Evolutionary conservation across 1,140 invertebrate genomes (phyloP), one percentile per base, ranked within the genome.

Genomic region (Nasonia longicornis): DNA sequence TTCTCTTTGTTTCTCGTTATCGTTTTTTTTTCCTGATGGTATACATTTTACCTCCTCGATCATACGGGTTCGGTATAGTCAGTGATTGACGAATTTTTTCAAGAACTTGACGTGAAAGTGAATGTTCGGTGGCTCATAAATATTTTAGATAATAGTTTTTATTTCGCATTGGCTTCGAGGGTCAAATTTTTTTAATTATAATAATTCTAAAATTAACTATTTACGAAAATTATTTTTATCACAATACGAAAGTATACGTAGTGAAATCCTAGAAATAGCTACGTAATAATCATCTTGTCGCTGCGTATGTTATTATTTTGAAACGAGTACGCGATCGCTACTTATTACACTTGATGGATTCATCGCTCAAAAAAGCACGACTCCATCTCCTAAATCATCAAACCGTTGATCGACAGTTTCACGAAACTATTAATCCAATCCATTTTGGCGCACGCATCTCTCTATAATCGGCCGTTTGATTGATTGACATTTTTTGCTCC

Each of bases 401-500:
- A 71, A n/a, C 0, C 31, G 0, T 10, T 8, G 3, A 77, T 71
- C 42, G 3, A 48, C 31, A n/a, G 45, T 14, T 45, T 20, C 63
- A 79, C n/a, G 31, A 63, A 2, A 58, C 48, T 16, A 64, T 42
- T 63, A 79, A 70, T 52, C 3, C 35, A 1, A 42, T 67, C 31
- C 16, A 71, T n/a, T n/a, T 11, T 11, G 20, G 10, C 70, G 1
- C 8, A 7, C 1, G 35, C 73, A 12, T 16, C 35, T 48, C 45
- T 3, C 14, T 1, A 48, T 48, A 48, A 20, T 7, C 52, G 20
- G 0, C 52, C 20, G 14, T 31, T 16, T 35, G 29, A 42, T 79
- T 31, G 76, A 84, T 80, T 22, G 79, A 58, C 20, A 48, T 66
- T 63, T 52, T 42, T 79, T 29, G 52, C 16, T 58, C 6, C 16